Evolutionary conservation across 2,888 invertebrate species (phyloP).

Genomic region (Drosophila acutilabella): DNA sequence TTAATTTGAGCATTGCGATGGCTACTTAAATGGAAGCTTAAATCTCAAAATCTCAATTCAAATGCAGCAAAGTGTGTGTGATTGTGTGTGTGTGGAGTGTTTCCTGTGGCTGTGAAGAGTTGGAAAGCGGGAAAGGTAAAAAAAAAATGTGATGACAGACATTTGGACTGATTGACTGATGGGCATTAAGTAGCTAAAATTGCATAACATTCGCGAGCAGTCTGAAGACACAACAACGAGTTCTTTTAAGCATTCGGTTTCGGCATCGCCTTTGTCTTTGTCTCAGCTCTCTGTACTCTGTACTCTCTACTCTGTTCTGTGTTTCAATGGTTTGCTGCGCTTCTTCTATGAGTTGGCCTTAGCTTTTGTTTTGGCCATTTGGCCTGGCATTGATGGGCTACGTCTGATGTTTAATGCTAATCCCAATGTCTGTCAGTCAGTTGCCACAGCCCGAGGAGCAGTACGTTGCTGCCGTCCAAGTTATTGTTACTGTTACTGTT

Average conservation of each 20-base stretch:
- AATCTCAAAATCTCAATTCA: constrained; percentile 11
- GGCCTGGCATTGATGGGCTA: constrained; percentile 51
- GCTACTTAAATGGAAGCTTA: background rate
- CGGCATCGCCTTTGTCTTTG: constrained; percentile 20
- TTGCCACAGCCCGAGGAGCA: constrained; percentile 28
- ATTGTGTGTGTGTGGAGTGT: background rate
- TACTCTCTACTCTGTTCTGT: too few relatives aligned
- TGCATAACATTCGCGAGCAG: constrained; percentile 67
- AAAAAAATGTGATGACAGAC: constrained; percentile 74
- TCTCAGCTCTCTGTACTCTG: constrained; percentile 1
- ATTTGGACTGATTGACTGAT: constrained; percentile 78
- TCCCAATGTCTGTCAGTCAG: constrained; percentile 72
- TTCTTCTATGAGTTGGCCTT: constrained; percentile 6
- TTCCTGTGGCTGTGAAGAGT: background rate
- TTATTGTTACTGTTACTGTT: constrained; percentile 63
- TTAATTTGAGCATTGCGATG: constrained; percentile 8
- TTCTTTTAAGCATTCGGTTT: constrained; percentile 2
- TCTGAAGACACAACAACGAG: constrained; percentile 1
- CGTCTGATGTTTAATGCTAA: constrained; percentile 75
- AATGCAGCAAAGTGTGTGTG: background rate
- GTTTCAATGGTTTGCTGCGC: constrained; percentile 15
- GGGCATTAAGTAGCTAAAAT: constrained; percentile 78
- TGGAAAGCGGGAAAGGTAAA: background rate
- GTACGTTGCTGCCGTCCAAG: constrained; percentile 39
- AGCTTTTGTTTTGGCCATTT: constrained; percentile 48